phyloP scores from a whole-genome alignment of 2,888 invertebrate genomes.

The Zhengitettix transpicula region DNA sequence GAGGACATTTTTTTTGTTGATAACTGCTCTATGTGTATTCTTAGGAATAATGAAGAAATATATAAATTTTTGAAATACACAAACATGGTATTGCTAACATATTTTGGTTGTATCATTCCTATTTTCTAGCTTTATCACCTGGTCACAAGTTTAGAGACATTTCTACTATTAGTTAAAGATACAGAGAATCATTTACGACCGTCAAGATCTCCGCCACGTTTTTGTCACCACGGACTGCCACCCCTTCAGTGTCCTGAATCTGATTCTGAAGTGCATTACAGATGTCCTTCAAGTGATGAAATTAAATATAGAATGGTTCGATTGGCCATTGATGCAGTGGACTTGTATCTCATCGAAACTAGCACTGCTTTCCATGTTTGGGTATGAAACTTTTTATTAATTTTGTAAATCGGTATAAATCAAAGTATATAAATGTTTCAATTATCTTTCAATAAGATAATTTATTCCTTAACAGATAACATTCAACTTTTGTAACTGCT shows the following conservation, averaged over 20 bases:
- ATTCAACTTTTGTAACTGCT: too few species aligned
- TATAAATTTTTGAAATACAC: too few species aligned
- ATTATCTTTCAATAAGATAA: too few species aligned
- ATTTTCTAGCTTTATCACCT: conserved; percentile 55
- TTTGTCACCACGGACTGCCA: conserved; percentile 64
- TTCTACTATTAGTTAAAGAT: conserved; percentile 68
- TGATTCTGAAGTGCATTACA: conserved; percentile 48
- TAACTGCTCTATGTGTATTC: too few species aligned
- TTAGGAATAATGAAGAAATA: too few species aligned
- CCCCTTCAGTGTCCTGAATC: conserved; percentile 52
- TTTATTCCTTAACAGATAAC: too few species aligned
- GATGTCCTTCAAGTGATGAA: conserved; percentile 61
- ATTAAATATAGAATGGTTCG: conserved; percentile 90
- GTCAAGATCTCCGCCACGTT: conserved; percentile 51
- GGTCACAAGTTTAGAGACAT: conserved; percentile 74
- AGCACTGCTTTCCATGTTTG: conserved; percentile 76
- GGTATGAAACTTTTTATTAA: conserved; percentile 27
- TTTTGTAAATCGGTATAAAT: not conserved
- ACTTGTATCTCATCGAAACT: conserved; percentile 78
- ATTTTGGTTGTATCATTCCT: too few species aligned
- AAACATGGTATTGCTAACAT: too few species aligned
- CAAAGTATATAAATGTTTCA: not conserved
- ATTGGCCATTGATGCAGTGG: conserved; percentile 72
- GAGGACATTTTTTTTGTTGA: not conserved
- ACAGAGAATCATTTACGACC: conserved; percentile 79